Conservation (phyloP, 30 jellyfish, hydroid and myxozoan genomes). For the Chrysaora quinquecirrha region DNA sequence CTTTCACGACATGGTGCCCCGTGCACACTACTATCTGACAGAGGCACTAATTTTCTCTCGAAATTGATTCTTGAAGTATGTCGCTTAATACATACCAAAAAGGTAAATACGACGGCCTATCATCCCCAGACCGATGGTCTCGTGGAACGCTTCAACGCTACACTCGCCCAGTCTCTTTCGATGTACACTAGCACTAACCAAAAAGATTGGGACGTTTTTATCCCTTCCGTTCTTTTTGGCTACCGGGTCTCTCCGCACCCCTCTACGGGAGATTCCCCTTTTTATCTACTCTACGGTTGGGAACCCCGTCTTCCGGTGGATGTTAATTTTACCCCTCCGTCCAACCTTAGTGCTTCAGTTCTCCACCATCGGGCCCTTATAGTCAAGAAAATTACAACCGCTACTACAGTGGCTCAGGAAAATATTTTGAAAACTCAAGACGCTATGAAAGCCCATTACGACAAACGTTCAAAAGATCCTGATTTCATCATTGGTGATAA, state of each 20-base stretch:
- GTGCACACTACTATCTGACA: constrained; percentile 37
- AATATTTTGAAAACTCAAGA: constrained; percentile 51
- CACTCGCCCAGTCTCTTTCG: constrained; percentile 18
- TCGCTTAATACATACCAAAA: constrained; percentile 28
- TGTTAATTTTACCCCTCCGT: constrained; percentile 16
- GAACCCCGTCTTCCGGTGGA: constrained; percentile 45
- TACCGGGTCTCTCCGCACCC: constrained; percentile 7
- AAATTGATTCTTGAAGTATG: constrained; percentile 33
- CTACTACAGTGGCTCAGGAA: constrained; percentile 60
- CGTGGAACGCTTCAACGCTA: constrained; percentile 9
- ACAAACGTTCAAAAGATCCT: constrained; percentile 23
- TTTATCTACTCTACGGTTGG: constrained; percentile 47
- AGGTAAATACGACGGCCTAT: constrained; percentile 61
- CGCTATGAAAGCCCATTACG: constrained; percentile 29
- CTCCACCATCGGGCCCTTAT: background rate
- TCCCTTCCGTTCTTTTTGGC: constrained; percentile 49
- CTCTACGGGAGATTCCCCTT: constrained; percentile 43
- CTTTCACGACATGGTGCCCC: constrained; percentile 68
- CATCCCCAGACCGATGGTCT: too few relatives aligned
- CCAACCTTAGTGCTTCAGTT: background rate
- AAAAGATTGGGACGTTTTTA: constrained; percentile 32
- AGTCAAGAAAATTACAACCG: constrained; percentile 34
- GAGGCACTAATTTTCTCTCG: constrained; percentile 46
- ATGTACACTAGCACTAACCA: constrained; percentile 29
- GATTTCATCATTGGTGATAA: constrained; percentile 65